Percentiles rank a stretch among this genome's conserved stretches.
phyloP scores from a whole-genome alignment of 2,113 vertebrate genomes.

The Canis aureus region DNA sequence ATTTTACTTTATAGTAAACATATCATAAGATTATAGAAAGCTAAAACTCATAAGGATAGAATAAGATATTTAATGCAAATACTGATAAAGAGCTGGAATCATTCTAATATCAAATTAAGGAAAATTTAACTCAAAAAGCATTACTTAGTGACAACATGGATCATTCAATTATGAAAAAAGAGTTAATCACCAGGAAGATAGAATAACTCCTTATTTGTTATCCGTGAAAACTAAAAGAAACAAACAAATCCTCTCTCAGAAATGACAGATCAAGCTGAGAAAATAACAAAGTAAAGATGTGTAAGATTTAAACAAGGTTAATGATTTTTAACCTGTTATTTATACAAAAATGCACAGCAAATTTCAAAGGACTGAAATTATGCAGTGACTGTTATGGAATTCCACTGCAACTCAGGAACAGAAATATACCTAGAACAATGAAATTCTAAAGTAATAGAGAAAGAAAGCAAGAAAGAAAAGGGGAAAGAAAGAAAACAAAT shows the following conservation, averaged over 20 bases:
- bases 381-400: neutral
- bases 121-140: conserved; percentile 6
- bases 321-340: conserved; percentile 5
- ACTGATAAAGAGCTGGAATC: neutral
- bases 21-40: neutral
- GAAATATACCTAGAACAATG: neutral
- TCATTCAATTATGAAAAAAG: conserved; percentile 6
- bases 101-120: neutral
- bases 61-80: conserved; percentile 28
- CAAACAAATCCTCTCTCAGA: neutral
- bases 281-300: neutral
- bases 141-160: neutral
- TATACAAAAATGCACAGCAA: neutral
- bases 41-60: neutral
- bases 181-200: conserved; percentile 16
- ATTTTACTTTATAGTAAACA: neutral
- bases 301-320: conserved; percentile 30
- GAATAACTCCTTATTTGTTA: neutral
- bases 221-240: conserved; percentile 23
- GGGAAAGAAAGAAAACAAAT: neutral
- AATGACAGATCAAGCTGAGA: neutral
- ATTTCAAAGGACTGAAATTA: conserved; percentile 46
- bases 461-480: neutral
- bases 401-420: neutral
- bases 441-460: conserved; percentile 13